Base-by-base conservation (phyloP, 30 jellyfish, hydroid and myxozoan genomes). In the Chrysaora quinquecirrha region DNA sequence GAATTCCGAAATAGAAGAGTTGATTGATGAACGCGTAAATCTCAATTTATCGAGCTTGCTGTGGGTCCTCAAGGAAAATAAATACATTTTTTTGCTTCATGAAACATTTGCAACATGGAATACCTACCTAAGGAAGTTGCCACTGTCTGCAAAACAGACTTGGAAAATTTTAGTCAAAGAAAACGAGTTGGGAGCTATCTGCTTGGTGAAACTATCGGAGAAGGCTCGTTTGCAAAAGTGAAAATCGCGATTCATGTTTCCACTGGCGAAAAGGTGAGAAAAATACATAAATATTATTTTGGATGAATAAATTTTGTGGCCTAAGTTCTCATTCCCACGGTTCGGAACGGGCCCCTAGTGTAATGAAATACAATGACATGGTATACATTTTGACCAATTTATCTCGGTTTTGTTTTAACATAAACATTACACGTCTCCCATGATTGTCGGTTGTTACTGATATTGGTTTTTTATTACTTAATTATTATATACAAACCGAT, bases 181-280 rank as follows among this genome's bases (percentile, higher is more conserved):
- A 65, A 80, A 48, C 69, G 95, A 23, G 95, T 91, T 63, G 98
- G 98, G 20, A 69, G 91, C 47, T 91, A 91, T 67, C 65, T 91
- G 50, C 85, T 91, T 30, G 98, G 98, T 0, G 67, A 83, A 63
- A 91, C 98, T 2, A 65, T 91, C 25, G 98, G 98, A 7, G 95
- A 91, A 66, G 98, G 98, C 1, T 85, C 96, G 2, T 91, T 91
- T 78, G 98, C 98, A 21, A 91, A 91, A 78, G 98, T 91, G 25
- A 91, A 91, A 66, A 96, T 85, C 54, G 98, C 89, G 3, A 24
- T 91, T 28, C 98, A 91, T 65, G 85, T 85, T 54, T 38, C 89
- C n/a, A 91, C 98, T 12, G 98, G 98, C 27, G 98, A 85, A 67
- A 85, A 85, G 90, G 98, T 91, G n/a, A n/a, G n/a, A n/a, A n/a